Evolutionary conservation across 1,140 invertebrate genomes (phyloP), one percentile per base, ranked within the genome.

Genomic region (Sycophila sp.): DNA sequence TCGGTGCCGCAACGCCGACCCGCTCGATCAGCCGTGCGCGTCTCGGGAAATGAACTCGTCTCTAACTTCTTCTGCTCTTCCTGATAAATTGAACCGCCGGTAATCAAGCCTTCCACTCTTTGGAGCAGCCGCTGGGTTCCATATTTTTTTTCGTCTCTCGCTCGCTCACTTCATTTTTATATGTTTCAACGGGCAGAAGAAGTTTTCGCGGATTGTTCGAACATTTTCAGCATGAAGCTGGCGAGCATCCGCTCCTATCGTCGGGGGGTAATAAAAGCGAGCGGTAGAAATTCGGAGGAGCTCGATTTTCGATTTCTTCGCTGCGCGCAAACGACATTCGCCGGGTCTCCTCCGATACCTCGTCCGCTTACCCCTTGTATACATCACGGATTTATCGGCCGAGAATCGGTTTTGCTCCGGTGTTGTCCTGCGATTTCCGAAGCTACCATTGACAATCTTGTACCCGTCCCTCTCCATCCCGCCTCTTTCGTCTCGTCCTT

Each of bases 1-100:
- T 69, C 34, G 7, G 15, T 15, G 49, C 49, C 10, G 30, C 58
- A 19, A 15, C 32, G 8, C 22, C 22, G 42, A 28, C 63, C 11
- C 66, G 66, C 66, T 69, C 66, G 30, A 69, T 69, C 66, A 60
- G 66, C 66, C 66, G 59, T 59, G 55, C 66, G 56, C 56, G 53
- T 69, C 66, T 40, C 34, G 45, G 42, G 34, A 60, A 60, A 59
- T 34, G 55, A 59, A 34, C 40, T 59, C 55, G 26, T 17, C 55
- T 26, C 49, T 30, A 10, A 26, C 49, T 30, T 53, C n/a, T 53
- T 17, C 40, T 47, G 4, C 45, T 24, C 45, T 10, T 4, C 4
- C 19, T 49, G 45, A 49, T 49, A 49, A 49, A 49, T 49, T 22
- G 45, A 19, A 7, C 45, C 19, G 17, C 19, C 10, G 6, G 24